Base-by-base conservation (phyloP, 2,888 invertebrate genomes). In the Scaptomyza polygonia region DNA sequence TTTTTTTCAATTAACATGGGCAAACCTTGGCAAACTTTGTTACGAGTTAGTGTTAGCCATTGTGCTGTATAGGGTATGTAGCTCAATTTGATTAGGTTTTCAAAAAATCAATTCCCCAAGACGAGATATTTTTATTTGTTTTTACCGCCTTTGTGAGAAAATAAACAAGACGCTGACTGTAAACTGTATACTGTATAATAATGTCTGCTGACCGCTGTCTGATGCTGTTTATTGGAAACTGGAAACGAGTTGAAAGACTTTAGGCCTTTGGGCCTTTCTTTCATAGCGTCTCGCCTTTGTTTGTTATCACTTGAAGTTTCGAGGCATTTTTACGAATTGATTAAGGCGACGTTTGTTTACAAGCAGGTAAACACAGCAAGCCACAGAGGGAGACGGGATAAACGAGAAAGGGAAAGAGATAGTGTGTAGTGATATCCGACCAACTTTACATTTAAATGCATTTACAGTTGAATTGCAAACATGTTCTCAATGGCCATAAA, bases 141-240 rank as follows among this genome's bases (percentile, higher is more conserved):
- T 82, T 82, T 88, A 64, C 73, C 78, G 78, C 73, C 67, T 86
- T 67, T 73, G 85, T 82, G 88, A 88, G 88, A 88, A 82, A 88
- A 88, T 77, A 82, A 82, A 88, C 82, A 82, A 39, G 61, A 49
- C 51, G 34, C 36, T 36, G 14, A 36, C 39, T 39, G 3, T 16
- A 39, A 39, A 39, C 39, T 39, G 39, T 39, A 39, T 14, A 39
- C 16, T 39, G 36, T 39, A n/a, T n/a, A 9, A 29, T 43, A 29
- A 16, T 52, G 44, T 32, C 12, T 34, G 27, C 14, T 44, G 34
- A 27, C 65, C 40, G 63, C 47, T 32, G 77, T 43, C 32, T 36
- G 67, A 47, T 48, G 80, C 67, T 76, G 77, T 53, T 66, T 64
- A 71, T 71, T 67, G 67, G 51, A 52, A 52, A 58, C 18, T 42